Conservation (phyloP, 2,113 vertebrate genomes). For the Ginglymostoma cirratum region DNA sequence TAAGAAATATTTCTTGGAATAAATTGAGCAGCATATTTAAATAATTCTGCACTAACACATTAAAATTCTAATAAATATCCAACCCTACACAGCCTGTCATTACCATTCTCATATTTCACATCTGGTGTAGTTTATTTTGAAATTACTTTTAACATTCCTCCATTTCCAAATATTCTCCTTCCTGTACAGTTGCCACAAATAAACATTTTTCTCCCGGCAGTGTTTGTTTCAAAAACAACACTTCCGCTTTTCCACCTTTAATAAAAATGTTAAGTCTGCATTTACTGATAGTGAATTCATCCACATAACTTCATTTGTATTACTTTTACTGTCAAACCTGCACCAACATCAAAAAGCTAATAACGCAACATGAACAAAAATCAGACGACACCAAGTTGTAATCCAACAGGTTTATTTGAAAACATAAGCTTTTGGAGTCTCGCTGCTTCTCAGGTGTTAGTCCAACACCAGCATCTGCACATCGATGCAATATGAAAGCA, state of each 20-base stretch:
- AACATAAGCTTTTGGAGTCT: too few species aligned
- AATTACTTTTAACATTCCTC: conserved; percentile 14
- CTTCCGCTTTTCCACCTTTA: not conserved
- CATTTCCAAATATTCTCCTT: not conserved
- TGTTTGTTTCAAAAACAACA: conserved; percentile 9
- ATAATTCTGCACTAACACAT: not conserved
- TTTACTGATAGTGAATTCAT: not conserved
- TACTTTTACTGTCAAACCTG: not conserved
- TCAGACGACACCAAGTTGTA: too few species aligned
- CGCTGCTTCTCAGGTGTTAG: too few species aligned
- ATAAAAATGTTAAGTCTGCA: not conserved
- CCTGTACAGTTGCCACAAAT: conserved; percentile 6
- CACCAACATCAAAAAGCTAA: not conserved
- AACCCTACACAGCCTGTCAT: conserved; percentile 13
- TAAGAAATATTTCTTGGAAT: too few species aligned
- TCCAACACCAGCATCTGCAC: too few species aligned
- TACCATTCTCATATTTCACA: conserved; percentile 29
- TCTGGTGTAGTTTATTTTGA: conserved; percentile 33
- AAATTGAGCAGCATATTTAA: not conserved
- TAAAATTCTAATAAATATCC: conserved; percentile 19
- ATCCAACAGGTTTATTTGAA: too few species aligned
- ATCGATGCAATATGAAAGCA: not conserved
- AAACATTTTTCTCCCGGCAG: not conserved
- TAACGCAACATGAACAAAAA: too few species aligned
- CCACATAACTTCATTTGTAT: not conserved